A percentile compares a stretch with the other conserved stretches of the same genome.
These are phyloP conservation scores for Torymus aiolomorphi DNA, from an alignment of 2,888 invertebrate species.

Conservation along the genomic window DNA sequence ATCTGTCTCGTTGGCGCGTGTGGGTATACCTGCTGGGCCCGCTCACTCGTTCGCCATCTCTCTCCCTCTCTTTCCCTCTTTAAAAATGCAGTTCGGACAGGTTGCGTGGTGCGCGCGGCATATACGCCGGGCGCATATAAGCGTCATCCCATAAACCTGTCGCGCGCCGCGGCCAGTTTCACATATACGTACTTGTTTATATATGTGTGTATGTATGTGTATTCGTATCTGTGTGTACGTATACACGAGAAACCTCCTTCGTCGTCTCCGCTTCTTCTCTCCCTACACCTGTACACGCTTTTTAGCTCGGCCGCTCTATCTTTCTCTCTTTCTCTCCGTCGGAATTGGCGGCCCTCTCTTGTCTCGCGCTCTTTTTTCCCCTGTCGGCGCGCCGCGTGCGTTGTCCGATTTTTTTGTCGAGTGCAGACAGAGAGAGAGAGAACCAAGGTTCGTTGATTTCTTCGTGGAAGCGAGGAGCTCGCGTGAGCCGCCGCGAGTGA, in stretches of 20 bases:
- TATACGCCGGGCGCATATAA: too few species aligned
- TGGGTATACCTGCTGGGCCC: constrained; percentile 33
- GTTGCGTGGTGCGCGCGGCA: neutral
- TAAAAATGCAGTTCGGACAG: constrained; percentile 53
- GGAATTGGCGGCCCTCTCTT: neutral
- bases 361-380: neutral
- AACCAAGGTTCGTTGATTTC: constrained; percentile 4
- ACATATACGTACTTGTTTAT: too few species aligned
- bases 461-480: constrained; percentile 31
- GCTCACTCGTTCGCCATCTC: neutral
- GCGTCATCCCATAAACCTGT: constrained; percentile 49
- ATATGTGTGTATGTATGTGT: too few species aligned
- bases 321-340: neutral
- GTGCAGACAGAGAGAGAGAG: too few species aligned
- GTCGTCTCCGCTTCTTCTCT: neutral
- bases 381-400: neutral
- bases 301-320: neutral
- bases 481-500: constrained; percentile 27
- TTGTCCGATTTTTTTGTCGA: neutral
- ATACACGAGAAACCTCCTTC: too few species aligned
- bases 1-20: neutral
- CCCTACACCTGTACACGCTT: constrained; percentile 36
- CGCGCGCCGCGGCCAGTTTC: constrained; percentile 21
- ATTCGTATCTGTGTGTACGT: too few species aligned
- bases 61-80: neutral